Base-by-base conservation (phyloP, 2,888 invertebrate genomes). In the Ectropis crepuscularia region DNA sequence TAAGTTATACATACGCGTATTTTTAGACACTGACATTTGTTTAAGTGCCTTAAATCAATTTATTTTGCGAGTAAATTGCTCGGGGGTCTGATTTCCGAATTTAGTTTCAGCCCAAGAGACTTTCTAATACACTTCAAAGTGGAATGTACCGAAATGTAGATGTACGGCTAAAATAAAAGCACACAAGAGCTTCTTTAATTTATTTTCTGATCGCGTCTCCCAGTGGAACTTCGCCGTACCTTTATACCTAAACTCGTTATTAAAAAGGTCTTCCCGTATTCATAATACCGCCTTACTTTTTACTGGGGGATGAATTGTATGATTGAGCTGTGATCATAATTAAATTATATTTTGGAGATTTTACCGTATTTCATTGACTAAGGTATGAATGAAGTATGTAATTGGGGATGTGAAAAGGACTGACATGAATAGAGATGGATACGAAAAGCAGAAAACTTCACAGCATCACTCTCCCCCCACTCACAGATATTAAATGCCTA, bases 1-100 rank as follows among this genome's bases (percentile, higher is more conserved):
- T 95, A 81, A 69, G 50, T 16, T 28, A 2, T 28, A 28, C 4
- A 28, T 28, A 28, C 16, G 1, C 16, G 16, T 28, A 28, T 28
- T 28, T 28, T 28, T 55, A 39, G 38, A 39, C 12, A n/a, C 16
- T 42, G 37, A 45, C 47, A 50, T 63, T 67, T 58, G 7, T 39
- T 55, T n/a, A 36, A 45, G 50, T 54, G 53, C 50, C 42, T 42
- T 42, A 37, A 8, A 28, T 42, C 45, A 57, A 53, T 53, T 50
- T 53, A 46, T 59, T 57, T 57, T 43, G 48, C 55, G 36, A 42
- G 43, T 36, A 51, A 47, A 57, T 53, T 61, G 53, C 48, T 42
- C 48, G 47, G 37, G 46, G 55, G 50, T 41, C 42, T 50, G 42
- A 57, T 49, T 12, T 51, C 53, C n/a, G 50, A 59, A 59, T 64